Percentiles rank a stretch among this genome's conserved stretches.
These are phyloP conservation scores for Styela plicata DNA, from an alignment of 23 tunicate species.

Conservation along the genomic window DNA sequence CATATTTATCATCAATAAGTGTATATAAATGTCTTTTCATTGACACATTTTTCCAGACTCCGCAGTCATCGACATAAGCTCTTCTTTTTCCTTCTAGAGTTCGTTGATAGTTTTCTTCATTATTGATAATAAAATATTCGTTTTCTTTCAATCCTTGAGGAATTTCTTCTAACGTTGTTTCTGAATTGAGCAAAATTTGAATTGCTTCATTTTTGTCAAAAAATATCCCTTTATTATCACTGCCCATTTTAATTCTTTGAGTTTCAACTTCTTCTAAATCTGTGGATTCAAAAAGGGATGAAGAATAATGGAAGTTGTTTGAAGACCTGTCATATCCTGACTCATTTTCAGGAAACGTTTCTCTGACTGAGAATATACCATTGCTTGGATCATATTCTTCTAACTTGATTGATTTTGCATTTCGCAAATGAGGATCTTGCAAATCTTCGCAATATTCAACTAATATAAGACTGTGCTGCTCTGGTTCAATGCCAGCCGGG, in stretches of 20 bases:
- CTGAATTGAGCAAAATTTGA: neutral
- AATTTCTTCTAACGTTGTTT: constrained; percentile 14
- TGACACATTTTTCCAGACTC: constrained; percentile 18
- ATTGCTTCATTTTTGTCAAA: constrained; percentile 1
- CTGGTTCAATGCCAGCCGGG: neutral
- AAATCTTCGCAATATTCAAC: neutral
- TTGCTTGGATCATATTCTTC: neutral
- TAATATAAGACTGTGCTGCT: neutral
- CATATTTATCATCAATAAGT: constrained; percentile 17
- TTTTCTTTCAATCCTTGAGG: constrained; percentile 36
- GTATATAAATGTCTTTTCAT: neutral
- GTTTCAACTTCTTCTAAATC: neutral
- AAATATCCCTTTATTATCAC: neutral
- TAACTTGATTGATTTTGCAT: neutral
- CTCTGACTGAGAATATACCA: neutral
- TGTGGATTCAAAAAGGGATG: too few relatives aligned
- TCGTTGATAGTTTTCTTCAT: constrained; percentile 20
- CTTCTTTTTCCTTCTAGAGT: constrained; percentile 8
- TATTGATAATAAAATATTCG: constrained; percentile 16
- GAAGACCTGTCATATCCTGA: neutral
- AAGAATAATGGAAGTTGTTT: neutral
- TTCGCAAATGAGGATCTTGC: neutral
- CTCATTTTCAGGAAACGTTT: neutral
- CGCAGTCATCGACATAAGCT: constrained; percentile 30
- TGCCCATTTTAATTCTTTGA: neutral